Percentiles rank a stretch among this genome's conserved stretches.
These are phyloP conservation scores for Silurus lanzhouensis DNA, from an alignment of 2,797 vertebrate genomes.

Conservation along the genomic window DNA sequence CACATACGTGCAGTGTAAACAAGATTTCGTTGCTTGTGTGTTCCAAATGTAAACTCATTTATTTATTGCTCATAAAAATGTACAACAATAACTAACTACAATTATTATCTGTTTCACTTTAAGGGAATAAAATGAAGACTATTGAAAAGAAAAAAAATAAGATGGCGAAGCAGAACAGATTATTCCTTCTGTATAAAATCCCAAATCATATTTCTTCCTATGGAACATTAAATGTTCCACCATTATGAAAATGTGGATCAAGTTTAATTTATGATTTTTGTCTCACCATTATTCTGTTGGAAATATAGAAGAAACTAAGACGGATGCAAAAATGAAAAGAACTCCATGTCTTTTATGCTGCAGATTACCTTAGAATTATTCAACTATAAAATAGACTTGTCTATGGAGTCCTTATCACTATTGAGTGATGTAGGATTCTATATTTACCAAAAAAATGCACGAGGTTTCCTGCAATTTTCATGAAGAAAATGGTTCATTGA, in stretches of 20 bases:
- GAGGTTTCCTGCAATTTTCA: neutral
- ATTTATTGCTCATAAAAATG: neutral
- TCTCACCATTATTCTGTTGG: neutral
- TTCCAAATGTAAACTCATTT: neutral
- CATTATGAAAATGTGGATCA: neutral
- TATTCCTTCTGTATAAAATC: neutral
- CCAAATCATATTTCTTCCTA: neutral
- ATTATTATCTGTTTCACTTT: neutral
- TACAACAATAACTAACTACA: neutral
- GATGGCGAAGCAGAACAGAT: neutral
- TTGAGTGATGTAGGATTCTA: neutral
- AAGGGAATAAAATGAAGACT: neutral
- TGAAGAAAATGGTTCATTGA: neutral
- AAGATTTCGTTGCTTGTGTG: neutral
- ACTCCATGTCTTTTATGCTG: neutral
- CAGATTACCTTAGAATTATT: neutral
- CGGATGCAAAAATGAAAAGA: neutral
- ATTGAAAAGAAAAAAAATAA: neutral
- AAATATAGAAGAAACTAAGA: neutral
- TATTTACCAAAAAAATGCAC: neutral
- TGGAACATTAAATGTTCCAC: neutral
- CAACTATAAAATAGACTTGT: neutral
- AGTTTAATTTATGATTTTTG: neutral
- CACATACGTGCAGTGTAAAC: neutral
- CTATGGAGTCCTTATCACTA: neutral